These are phyloP conservation scores for Parelbella ahira DNA, from an alignment of 2,888 invertebrate genomes.

Conservation along the genomic window DNA sequence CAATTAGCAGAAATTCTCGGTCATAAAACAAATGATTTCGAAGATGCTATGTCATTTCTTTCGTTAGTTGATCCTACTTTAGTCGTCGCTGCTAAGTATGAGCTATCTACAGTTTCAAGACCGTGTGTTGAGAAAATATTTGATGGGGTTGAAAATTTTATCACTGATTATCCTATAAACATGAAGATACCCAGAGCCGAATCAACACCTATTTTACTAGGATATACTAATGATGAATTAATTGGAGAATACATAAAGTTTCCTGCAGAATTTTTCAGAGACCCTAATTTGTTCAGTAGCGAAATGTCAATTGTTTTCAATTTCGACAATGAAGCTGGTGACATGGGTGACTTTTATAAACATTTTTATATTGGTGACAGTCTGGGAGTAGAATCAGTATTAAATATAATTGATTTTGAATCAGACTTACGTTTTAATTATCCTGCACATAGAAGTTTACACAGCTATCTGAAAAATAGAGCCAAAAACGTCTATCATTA, in stretches of 20 bases:
- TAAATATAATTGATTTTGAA: constrained; percentile 39
- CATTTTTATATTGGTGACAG: constrained; percentile 45
- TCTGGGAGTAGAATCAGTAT: constrained; percentile 29
- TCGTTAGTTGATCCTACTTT: constrained; percentile 33
- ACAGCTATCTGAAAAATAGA: constrained; percentile 30
- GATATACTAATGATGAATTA: constrained; percentile 45
- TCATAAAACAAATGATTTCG: constrained; percentile 30
- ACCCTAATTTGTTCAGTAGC: constrained; percentile 1
- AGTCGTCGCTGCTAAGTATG: constrained; percentile 35
- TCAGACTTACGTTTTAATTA: constrained; percentile 46
- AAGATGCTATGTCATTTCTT: constrained; percentile 43
- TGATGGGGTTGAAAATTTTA: constrained; percentile 38
- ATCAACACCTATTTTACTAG: constrained; percentile 39
- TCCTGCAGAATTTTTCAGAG: constrained; percentile 19
- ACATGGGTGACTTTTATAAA: constrained; percentile 32
- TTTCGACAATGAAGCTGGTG: constrained; percentile 23
- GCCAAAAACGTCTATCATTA: constrained; percentile 41
- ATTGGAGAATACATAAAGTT: constrained; percentile 35
- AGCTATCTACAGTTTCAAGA: constrained; percentile 33
- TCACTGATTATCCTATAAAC: constrained; percentile 34
- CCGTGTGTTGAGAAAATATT: constrained; percentile 42
- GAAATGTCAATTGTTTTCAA: constrained; percentile 36
- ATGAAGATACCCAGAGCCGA: constrained; percentile 32
- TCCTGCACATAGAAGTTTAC: constrained; percentile 43
- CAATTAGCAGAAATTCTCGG: constrained; percentile 46